Conservation (phyloP, 1,140 invertebrate species). For the Neotoxoptera formosana region DNA sequence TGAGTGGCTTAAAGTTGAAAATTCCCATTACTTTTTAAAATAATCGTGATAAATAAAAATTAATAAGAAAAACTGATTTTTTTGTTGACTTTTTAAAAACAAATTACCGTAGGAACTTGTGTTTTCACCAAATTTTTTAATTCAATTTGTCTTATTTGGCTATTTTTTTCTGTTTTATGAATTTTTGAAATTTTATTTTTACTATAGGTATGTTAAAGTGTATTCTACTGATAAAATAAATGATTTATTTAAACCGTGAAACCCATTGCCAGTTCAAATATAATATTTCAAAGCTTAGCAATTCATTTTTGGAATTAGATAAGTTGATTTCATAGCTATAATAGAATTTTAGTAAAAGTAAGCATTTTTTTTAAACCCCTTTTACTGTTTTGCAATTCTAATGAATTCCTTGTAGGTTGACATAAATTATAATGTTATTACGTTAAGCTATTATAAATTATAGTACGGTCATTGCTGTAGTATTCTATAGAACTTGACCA, state of each 20-base stretch:
- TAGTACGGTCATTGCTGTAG: not conserved
- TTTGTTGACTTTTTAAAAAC: not conserved
- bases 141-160: not conserved
- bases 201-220: not conserved
- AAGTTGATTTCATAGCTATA: not conserved
- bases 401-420: not conserved
- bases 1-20: too few relatives aligned
- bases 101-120: not conserved
- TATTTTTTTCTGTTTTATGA: not conserved
- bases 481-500: not conserved
- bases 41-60: not conserved
- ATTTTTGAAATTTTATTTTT: not conserved
- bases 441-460: not conserved
- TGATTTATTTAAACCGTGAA: not conserved
- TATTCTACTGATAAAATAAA: not conserved
- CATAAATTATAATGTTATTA: not conserved
- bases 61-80: not conserved
- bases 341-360: not conserved
- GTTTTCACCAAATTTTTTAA: not conserved
- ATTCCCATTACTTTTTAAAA: not conserved
- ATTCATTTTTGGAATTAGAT: not conserved
- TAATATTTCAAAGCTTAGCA: not conserved
- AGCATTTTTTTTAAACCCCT: not conserved
- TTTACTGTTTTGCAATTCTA: not conserved
- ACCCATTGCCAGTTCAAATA: not conserved